Conservation (phyloP, 2,113 vertebrate genomes). For the Barbus barbus region DNA sequence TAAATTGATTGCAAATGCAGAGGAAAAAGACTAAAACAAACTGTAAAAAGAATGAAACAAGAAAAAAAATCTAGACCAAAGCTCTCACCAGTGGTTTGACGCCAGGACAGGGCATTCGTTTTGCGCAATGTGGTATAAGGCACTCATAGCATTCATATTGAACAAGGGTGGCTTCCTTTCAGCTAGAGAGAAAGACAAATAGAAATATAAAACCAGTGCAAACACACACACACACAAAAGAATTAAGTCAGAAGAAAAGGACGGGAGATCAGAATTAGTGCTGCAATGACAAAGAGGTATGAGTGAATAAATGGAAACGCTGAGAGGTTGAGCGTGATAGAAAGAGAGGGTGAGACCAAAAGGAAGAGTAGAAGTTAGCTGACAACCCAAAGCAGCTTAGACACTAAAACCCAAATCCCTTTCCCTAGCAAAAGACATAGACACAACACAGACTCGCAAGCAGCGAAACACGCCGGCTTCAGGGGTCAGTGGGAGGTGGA, state of each 20-base stretch:
- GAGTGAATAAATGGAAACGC: not conserved
- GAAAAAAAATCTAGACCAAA: not conserved
- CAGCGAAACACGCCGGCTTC: not conserved
- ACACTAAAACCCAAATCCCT: slow-evolving; percentile 47
- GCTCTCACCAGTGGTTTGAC: slow-evolving; percentile 79
- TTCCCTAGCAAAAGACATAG: not conserved
- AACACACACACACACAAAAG: not conserved
- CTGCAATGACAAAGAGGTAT: not conserved
- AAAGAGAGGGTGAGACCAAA: slow-evolving; percentile 18
- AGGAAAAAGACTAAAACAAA: not conserved
- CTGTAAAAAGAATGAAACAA: not conserved
- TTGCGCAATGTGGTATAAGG: slow-evolving; percentile 86
- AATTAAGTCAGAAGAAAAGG: not conserved
- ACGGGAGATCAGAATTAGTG: not conserved
- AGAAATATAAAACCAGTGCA: not conserved
- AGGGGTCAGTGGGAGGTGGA: not conserved
- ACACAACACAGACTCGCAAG: slow-evolving; percentile 1
- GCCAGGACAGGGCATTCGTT: slow-evolving; percentile 81
- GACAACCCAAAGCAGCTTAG: slow-evolving; percentile 32
- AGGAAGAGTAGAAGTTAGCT: slow-evolving; percentile 13
- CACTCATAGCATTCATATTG: slow-evolving; percentile 86
- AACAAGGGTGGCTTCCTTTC: slow-evolving; percentile 86
- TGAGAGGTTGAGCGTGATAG: not conserved
- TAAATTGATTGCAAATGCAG: not conserved
- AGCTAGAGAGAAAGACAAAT: slow-evolving; percentile 68